Evolutionary conservation across 2,888 invertebrate genomes (phyloP).

Genomic region (Patella pellucida): DNA sequence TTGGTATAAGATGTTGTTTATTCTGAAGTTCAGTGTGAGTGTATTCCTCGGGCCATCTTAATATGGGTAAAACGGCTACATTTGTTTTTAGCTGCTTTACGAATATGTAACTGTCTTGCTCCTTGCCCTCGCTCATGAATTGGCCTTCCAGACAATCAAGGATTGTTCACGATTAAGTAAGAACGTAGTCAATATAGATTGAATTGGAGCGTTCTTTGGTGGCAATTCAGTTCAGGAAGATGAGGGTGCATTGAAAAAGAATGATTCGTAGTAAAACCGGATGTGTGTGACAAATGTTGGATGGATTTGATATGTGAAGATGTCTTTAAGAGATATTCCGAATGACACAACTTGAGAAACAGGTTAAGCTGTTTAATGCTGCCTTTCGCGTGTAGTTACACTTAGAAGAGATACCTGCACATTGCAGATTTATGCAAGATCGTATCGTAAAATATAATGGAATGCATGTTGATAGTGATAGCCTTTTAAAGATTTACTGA

Average conservation of each 20-base stretch:
- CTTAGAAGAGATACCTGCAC: conserved; percentile 98
- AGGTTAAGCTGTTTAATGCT: conserved; percentile 99
- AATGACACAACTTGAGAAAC: conserved; percentile 98
- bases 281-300: conserved; percentile 96
- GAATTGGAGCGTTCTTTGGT: conserved; percentile 97
- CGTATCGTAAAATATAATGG: no score
- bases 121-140: conserved; percentile 98
- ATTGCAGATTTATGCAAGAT: conserved; percentile 99
- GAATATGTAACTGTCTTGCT: conserved; percentile 93
- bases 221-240: conserved; percentile 97
- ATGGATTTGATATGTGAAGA: conserved; percentile 95
- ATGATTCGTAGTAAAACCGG: conserved; percentile 93
- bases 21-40: conserved; percentile 99
- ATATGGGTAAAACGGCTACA: conserved; percentile 99
- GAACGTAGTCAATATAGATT: conserved; percentile 95
- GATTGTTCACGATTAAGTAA: conserved; percentile 99
- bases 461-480: no score
- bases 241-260: conserved; percentile 93
- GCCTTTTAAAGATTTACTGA: no score
- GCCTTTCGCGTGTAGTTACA: no score
- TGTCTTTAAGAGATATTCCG: conserved; percentile 99
- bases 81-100: conserved; percentile 98
- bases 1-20: no score
- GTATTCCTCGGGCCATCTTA: conserved; percentile 98
- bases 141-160: conserved; percentile 99